Conservation (phyloP, 2,797 vertebrate species). For the Chelidonichthys spinosus region DNA sequence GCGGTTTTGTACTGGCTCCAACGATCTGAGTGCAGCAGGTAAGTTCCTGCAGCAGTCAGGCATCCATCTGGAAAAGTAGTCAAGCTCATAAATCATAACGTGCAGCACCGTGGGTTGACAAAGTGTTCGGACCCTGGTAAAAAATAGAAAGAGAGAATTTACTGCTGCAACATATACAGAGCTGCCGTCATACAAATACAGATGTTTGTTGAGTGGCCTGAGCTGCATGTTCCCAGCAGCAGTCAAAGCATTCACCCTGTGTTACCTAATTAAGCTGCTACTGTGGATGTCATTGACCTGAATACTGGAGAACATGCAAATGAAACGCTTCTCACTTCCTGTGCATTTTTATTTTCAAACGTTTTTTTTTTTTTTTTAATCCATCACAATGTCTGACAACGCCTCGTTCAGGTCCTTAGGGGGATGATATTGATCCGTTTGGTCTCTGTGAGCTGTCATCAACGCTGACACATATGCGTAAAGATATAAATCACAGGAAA, state of each 20-base stretch:
- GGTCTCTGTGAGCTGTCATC: too few species aligned
- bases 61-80: slow-evolving; percentile 81
- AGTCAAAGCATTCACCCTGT: slow-evolving; percentile 46
- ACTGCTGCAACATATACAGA: slow-evolving; percentile 58
- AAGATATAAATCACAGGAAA: too few species aligned
- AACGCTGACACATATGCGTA: too few species aligned
- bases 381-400: too few species aligned
- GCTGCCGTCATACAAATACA: slow-evolving; percentile 72
- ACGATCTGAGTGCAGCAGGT: slow-evolving; percentile 44
- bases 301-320: background rate
- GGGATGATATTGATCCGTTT: too few species aligned
- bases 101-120: slow-evolving; percentile 63
- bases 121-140: slow-evolving; percentile 46
- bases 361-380: too few species aligned
- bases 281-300: slow-evolving; percentile 29
- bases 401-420: too few species aligned
- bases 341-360: background rate
- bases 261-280: slow-evolving; percentile 53
- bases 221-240: slow-evolving; percentile 67
- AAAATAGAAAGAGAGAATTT: slow-evolving; percentile 46
- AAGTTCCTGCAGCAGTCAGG: slow-evolving; percentile 52
- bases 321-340: slow-evolving; percentile 2
- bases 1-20: slow-evolving; percentile 37
- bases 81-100: slow-evolving; percentile 69
- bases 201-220: slow-evolving; percentile 68